A percentile compares a stretch with the other conserved stretches of the same genome.
Evolutionary conservation across 2,113 vertebrate species (phyloP).

Genomic region (Lethenteron reissneri): DNA sequence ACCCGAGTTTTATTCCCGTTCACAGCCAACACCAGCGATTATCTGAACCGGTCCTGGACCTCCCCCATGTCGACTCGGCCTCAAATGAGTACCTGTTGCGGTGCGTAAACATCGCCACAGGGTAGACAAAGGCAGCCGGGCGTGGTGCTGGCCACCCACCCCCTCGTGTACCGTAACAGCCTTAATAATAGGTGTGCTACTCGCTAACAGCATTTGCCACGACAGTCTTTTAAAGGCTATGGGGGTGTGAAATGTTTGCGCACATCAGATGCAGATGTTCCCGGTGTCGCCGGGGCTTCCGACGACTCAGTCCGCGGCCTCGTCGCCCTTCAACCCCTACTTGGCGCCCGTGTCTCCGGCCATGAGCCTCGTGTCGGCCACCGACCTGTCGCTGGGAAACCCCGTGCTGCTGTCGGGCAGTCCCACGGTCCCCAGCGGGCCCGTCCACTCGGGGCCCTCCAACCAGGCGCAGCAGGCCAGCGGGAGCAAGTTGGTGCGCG

Average conservation of each 20-base stretch:
- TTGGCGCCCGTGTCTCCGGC: conserved; percentile 64
- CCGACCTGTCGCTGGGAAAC: conserved; percentile 61
- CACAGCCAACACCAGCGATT: no score
- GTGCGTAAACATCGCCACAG: no score
- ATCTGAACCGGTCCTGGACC: no score
- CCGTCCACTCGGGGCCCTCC: background rate
- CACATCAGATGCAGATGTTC: background rate
- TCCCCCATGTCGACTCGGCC: no score
- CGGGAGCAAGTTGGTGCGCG: conserved; percentile 60
- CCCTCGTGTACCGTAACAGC: no score
- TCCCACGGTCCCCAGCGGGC: conserved; percentile 28
- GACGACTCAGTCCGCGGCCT: conserved; percentile 53
- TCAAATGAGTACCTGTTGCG: no score
- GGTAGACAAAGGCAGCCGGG: no score
- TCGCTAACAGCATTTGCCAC: no score
- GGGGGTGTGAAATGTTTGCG: background rate
- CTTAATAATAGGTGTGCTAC: no score
- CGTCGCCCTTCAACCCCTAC: conserved; percentile 56
- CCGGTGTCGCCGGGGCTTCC: conserved; percentile 54
- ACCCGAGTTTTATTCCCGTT: no score
- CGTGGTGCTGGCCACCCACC: no score
- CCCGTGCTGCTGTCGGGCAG: conserved; percentile 61
- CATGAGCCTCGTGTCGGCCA: conserved; percentile 59
- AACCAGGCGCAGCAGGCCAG: conserved; percentile 33
- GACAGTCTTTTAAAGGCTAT: no score